phyloP scores from a whole-genome alignment of 2,113 vertebrate genomes.

The Eonycteris spelaea region DNA sequence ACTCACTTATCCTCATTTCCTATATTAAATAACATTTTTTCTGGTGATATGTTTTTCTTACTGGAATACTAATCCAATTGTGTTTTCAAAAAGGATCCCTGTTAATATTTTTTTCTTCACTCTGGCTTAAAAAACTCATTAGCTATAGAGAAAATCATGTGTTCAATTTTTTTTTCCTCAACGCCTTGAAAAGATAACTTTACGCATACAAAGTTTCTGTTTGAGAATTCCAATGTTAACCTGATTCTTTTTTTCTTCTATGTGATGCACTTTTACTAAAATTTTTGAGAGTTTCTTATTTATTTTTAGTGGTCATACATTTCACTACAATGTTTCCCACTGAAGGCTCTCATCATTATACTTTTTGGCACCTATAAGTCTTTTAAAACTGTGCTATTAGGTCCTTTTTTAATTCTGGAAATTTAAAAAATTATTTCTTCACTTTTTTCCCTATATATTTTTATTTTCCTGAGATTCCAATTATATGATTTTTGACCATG shows the following conservation, averaged over 20 bases:
- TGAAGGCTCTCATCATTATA: not conserved
- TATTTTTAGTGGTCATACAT: not conserved
- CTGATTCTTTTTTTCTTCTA: not conserved
- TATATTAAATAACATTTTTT: not conserved
- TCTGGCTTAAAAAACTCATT: constrained; percentile 5
- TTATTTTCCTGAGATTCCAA: not conserved
- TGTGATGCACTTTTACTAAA: not conserved
- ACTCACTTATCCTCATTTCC: not conserved
- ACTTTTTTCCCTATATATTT: not conserved
- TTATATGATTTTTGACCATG: not conserved
- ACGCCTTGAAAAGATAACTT: not conserved
- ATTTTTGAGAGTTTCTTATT: not conserved
- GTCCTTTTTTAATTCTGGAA: not conserved
- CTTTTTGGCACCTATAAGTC: not conserved
- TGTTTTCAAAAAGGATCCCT: not conserved
- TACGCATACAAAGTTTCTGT: not conserved
- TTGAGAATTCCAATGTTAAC: not conserved
- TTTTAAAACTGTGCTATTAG: not conserved
- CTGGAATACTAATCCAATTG: not conserved
- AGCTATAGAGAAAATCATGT: not conserved
- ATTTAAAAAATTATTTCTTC: constrained; percentile 19
- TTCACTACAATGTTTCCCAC: not conserved
- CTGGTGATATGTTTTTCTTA: not conserved
- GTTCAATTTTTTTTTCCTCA: not conserved
- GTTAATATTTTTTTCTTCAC: not conserved